phyloP scores from a whole-genome alignment of 64 coral and sea anemone species.

The Montipora sp. region DNA sequence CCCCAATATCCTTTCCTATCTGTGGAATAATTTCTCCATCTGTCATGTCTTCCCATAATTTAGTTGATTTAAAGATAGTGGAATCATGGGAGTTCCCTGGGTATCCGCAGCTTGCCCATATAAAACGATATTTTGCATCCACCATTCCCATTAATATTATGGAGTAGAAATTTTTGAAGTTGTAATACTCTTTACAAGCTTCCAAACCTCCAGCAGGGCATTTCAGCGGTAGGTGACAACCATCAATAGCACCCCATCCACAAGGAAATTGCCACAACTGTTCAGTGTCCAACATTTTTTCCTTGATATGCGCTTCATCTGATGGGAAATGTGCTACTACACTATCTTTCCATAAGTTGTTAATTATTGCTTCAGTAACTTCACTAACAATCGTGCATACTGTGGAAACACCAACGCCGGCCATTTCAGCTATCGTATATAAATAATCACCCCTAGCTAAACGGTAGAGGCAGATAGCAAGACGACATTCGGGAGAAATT shows the following conservation, averaged over 20 bases:
- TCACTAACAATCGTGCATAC: slow-evolving; percentile 22
- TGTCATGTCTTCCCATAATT: slow-evolving; percentile 40
- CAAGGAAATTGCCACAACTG: slow-evolving; percentile 54
- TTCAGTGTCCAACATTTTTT: slow-evolving; percentile 58
- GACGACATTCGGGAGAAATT: slow-evolving; percentile 1
- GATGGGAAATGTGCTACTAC: slow-evolving; percentile 3
- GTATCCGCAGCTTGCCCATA: slow-evolving; percentile 49
- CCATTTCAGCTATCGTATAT: slow-evolving; percentile 50
- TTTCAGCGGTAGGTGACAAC: slow-evolving; percentile 24
- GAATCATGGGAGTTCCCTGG: slow-evolving; percentile 43
- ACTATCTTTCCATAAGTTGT: slow-evolving; percentile 22
- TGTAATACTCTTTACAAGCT: too few relatives aligned
- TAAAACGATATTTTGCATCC: slow-evolving; percentile 44
- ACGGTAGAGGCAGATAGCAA: slow-evolving; percentile 47
- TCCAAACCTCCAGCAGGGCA: too few relatives aligned
- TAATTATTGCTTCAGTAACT: slow-evolving; percentile 16
- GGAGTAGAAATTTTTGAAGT: too few relatives aligned
- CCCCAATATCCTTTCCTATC: too few relatives aligned
- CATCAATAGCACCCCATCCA: slow-evolving; percentile 50
- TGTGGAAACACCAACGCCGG: slow-evolving; percentile 22
- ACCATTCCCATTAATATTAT: slow-evolving; percentile 17
- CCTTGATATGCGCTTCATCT: not conserved
- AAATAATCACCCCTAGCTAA: slow-evolving; percentile 35
- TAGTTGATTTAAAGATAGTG: not conserved
- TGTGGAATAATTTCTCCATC: too few relatives aligned